Evolutionary conservation across 2,888 invertebrate species (phyloP).

Genomic region (Machimus rusticus): DNA sequence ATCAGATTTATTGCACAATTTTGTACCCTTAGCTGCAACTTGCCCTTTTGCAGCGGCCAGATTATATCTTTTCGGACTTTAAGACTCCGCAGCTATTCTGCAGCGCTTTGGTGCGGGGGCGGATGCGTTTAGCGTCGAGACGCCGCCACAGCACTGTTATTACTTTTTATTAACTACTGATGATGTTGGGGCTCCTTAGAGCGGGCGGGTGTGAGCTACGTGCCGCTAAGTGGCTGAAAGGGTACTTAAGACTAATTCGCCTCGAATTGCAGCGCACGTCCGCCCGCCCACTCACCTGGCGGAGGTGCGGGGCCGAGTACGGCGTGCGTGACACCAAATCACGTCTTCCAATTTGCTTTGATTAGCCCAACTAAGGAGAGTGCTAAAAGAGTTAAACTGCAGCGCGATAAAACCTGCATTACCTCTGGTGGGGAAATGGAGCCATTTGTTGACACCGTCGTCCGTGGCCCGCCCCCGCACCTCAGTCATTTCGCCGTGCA

Average conservation of each 20-base stretch:
- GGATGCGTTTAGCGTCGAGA: background rate
- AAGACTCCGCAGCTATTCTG: background rate
- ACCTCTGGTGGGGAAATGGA: background rate
- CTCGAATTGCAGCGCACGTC: background rate
- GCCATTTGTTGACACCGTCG: background rate
- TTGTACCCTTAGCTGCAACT: slow-evolving; percentile 23
- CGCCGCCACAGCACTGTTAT: background rate
- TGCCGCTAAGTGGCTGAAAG: background rate
- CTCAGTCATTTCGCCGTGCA: background rate
- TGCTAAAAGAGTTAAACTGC: slow-evolving; percentile 1
- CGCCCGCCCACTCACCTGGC: background rate
- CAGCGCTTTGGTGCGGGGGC: background rate
- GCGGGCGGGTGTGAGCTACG: background rate
- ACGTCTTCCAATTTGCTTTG: slow-evolving; percentile 26
- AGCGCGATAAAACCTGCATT: background rate
- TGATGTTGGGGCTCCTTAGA: background rate
- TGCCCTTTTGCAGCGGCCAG: background rate
- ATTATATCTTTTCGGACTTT: background rate
- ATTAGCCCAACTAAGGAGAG: background rate
- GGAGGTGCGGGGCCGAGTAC: background rate
- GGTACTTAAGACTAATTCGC: background rate
- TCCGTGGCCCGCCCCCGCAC: background rate
- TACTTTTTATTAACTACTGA: slow-evolving; percentile 22
- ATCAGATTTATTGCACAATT: slow-evolving; percentile 26
- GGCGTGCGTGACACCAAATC: background rate